Base-by-base conservation (phyloP, 2,113 vertebrate genomes). In the Ailuropoda melanoleuca region DNA sequence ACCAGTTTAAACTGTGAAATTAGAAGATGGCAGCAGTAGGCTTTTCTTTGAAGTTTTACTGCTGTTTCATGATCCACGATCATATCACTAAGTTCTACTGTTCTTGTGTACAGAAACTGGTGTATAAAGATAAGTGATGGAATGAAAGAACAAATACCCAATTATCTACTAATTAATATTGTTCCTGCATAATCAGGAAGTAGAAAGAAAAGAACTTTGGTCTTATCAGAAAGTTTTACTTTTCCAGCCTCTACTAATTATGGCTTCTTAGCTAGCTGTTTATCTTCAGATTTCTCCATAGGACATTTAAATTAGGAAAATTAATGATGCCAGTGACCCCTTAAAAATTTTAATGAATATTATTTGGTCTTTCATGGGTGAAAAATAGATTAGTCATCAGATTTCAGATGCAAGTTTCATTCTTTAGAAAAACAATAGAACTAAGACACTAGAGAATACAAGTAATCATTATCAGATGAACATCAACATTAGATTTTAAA, bases 151-250 rank as follows among this genome's bases (percentile, higher is more conserved):
- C 43, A 94, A 91, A 89, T 48, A 39, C 12, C 46, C 39, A 72
- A 24, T 37, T 96, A 88, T 23, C 37, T 55, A 91, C 60, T 93
- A 70, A 93, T 70, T 91, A 88, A 93, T 50, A 78, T 0, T 58
- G 82, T 3, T 91, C 46, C 68, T 97, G 3, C 15, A 91, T 58
- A 91, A 85, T 3, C 93, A 77, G 64, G 17, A 95, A 93, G 60
- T 9, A 88, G 18, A 90, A 37, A 56, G 29, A 66, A 90, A 37
- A 62, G 34, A 74, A 62, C 48, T 66, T 95, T 0, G 4, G 31
- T 78, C 43, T 92, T 94, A 93, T 64, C 90, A 95, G 37, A 91
- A 96, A 96, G 31, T 80, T 37, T 97, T 77, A 82, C 29, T 90
- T 90, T 88, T 78, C 72, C 39, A 90, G 29, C 13, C 6, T 75